Conservation (phyloP, 2,797 vertebrate species). For the Danio jaintianensis region DNA sequence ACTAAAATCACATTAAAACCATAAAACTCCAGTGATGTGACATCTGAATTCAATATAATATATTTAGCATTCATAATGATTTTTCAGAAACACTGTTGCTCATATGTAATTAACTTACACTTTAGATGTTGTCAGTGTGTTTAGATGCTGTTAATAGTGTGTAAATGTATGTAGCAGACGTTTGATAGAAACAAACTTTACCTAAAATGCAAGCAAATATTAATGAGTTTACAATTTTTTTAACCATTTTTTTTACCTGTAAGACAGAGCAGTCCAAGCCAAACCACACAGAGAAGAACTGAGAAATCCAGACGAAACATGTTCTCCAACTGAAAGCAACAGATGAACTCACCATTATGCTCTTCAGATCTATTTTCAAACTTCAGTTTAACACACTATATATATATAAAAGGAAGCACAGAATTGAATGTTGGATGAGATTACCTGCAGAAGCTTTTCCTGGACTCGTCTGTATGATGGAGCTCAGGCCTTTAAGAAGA, state of each 20-base stretch:
- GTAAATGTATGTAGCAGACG: too few relatives aligned
- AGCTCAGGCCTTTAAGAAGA: slow-evolving; percentile 1
- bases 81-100: too few relatives aligned
- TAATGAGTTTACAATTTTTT: too few relatives aligned
- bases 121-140: too few relatives aligned
- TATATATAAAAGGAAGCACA: background rate
- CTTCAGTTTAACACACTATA: background rate
- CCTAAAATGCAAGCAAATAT: too few relatives aligned
- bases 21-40: too few relatives aligned
- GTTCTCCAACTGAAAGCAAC: slow-evolving; percentile 40
- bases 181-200: too few relatives aligned
- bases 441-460: slow-evolving; percentile 34
- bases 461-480: slow-evolving; percentile 2
- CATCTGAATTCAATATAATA: too few relatives aligned
- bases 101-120: too few relatives aligned
- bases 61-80: too few relatives aligned
- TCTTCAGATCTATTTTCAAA: background rate
- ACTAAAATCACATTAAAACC: too few relatives aligned
- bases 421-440: background rate
- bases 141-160: too few relatives aligned
- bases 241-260: slow-evolving; percentile 49
- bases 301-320: slow-evolving; percentile 49
- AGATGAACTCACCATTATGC: background rate
- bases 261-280: slow-evolving; percentile 52
- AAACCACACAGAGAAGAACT: slow-evolving; percentile 48